Conservation (phyloP, 2,888 invertebrate species). For the Drosophila villosipedis region DNA sequence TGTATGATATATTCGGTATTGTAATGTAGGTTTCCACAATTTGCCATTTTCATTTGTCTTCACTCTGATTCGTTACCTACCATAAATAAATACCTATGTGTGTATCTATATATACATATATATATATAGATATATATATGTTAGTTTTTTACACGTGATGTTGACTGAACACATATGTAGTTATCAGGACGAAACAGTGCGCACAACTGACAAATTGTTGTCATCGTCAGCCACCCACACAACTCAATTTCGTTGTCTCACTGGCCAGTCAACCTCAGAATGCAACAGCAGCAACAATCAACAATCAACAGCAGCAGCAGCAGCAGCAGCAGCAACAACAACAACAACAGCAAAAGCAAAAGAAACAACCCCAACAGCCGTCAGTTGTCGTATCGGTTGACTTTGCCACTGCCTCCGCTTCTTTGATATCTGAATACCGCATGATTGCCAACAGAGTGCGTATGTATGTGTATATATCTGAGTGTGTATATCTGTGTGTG, state of each 20-base stretch:
- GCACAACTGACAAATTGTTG: conserved; percentile 18
- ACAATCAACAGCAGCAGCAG: not conserved
- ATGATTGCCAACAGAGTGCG: not conserved
- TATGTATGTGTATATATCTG: not conserved
- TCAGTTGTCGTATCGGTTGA: conserved; percentile 28
- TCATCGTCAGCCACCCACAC: conserved; percentile 32
- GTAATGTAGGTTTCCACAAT: conserved; percentile 14
- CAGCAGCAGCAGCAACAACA: not conserved
- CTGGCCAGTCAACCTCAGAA: conserved; percentile 18
- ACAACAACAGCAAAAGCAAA: not conserved
- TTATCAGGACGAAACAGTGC: conserved; percentile 14
- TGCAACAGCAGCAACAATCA: conserved; percentile 3
- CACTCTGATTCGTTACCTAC: conserved; percentile 20
- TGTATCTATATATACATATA: no score
- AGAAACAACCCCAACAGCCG: conserved; percentile 6
- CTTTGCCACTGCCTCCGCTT: conserved; percentile 23
- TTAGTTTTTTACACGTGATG: not conserved
- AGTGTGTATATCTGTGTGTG: not conserved
- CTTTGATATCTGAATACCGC: conserved; percentile 56
- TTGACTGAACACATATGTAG: conserved; percentile 5
- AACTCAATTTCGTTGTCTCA: conserved; percentile 18
- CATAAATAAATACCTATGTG: not conserved
- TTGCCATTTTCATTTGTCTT: conserved; percentile 38
- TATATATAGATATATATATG: not conserved
- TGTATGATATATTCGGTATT: conserved; percentile 1